Percentiles rank a stretch among this genome's conserved stretches.
phyloP scores from a whole-genome alignment of 2,113 vertebrate genomes.

The Stictonetta naevosa region DNA sequence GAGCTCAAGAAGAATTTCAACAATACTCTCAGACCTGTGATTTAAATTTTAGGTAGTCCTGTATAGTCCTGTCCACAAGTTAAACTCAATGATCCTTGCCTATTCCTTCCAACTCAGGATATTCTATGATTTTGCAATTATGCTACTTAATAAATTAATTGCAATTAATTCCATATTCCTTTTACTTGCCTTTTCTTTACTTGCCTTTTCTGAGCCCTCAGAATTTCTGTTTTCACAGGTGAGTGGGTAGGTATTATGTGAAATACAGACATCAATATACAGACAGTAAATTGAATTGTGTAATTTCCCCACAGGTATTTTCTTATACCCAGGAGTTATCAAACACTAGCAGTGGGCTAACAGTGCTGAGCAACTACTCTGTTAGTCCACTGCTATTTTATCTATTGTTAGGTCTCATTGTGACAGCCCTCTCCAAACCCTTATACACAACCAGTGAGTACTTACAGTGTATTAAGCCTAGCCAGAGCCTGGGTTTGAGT shows the following conservation, averaged over 20 bases:
- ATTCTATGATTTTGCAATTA: neutral
- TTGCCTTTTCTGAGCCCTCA: neutral
- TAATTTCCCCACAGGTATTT: neutral
- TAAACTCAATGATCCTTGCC: no score
- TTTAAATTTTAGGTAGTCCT: no score
- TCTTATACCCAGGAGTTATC: neutral
- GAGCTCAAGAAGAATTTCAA: no score
- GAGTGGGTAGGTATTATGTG: rapidly evolving
- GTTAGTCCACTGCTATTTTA: neutral
- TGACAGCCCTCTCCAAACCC: neutral
- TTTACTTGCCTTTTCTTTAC: neutral
- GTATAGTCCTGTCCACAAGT: no score
- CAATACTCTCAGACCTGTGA: no score
- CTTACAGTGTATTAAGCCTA: neutral
- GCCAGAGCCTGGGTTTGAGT: neutral
- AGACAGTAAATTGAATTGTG: neutral
- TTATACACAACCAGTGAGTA: rapidly evolving
- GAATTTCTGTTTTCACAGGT: neutral
- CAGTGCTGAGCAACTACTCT: neutral
- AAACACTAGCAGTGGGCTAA: neutral
- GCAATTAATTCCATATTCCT: neutral
- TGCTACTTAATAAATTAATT: neutral
- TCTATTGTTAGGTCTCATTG: neutral
- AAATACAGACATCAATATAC: neutral
- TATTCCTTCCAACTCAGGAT: neutral